Percentiles rank a stretch among this genome's conserved stretches.
Evolutionary conservation across 2,797 vertebrate genomes (phyloP).

Genomic region (Xiphophorus birchmanni): DNA sequence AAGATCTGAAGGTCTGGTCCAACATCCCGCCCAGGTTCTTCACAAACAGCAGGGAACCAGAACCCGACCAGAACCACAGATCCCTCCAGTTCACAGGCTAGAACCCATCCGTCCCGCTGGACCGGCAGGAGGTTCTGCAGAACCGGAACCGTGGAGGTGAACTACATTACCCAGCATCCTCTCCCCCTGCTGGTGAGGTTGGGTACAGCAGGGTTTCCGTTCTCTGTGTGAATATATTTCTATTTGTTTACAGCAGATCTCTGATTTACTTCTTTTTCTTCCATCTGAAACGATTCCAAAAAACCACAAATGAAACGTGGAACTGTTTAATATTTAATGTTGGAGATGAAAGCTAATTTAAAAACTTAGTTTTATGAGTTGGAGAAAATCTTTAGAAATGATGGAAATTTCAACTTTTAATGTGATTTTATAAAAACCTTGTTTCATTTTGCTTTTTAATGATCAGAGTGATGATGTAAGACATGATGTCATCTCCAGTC

Average conservation of each 20-base stretch:
- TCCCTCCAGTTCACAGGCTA: background rate
- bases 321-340: background rate
- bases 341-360: background rate
- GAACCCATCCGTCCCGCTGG: background rate
- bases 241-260: slow-evolving; percentile 1
- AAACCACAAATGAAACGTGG: background rate
- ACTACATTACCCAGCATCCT: slow-evolving; percentile 40
- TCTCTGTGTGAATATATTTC: background rate
- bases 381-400: background rate
- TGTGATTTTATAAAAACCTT: background rate
- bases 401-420: background rate
- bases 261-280: slow-evolving; percentile 10
- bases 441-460: background rate
- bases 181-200: slow-evolving; percentile 14
- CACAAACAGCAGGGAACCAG: background rate
- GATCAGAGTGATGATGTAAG: background rate
- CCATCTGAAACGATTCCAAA: background rate
- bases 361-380: background rate
- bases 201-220: background rate
- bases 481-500: background rate
- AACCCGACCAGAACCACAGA: background rate
- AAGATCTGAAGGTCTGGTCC: background rate
- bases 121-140: background rate
- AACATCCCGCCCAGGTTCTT: background rate
- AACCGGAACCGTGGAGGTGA: background rate